These are phyloP conservation scores for Scaptomyza hsui DNA, from an alignment of 1,140 invertebrate species.

Conservation along the genomic window DNA sequence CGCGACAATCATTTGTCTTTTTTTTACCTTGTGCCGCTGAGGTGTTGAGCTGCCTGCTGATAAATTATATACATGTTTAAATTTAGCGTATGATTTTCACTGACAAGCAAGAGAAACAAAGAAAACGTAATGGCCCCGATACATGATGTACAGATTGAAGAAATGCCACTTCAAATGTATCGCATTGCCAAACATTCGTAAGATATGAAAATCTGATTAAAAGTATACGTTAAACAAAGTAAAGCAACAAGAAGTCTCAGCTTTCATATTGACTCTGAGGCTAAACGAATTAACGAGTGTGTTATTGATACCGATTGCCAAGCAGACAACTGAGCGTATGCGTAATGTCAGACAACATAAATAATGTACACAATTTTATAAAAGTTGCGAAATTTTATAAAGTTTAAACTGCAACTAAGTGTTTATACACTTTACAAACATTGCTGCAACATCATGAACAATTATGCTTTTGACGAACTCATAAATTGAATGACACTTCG, in stretches of 20 bases:
- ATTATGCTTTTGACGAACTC: slow-evolving; percentile 21
- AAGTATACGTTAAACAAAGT: slow-evolving; percentile 3
- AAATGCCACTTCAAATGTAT: slow-evolving; percentile 44
- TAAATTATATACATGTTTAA: slow-evolving; percentile 65
- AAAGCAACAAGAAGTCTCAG: slow-evolving; percentile 13
- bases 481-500: slow-evolving; percentile 21
- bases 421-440: background rate
- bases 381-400: background rate
- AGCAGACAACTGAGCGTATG: slow-evolving; percentile 26
- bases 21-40: background rate
- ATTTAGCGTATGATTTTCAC: slow-evolving; percentile 6
- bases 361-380: background rate
- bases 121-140: slow-evolving; percentile 14
- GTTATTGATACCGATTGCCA: slow-evolving; percentile 58
- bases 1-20: slow-evolving; percentile 69
- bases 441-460: slow-evolving; percentile 8
- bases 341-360: slow-evolving; percentile 1
- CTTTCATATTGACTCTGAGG: slow-evolving; percentile 34
- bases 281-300: slow-evolving; percentile 74
- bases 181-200: slow-evolving; percentile 46
- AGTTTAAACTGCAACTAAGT: background rate
- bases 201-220: slow-evolving; percentile 70
- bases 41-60: slow-evolving; percentile 43
- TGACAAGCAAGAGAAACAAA: background rate
- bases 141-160: background rate